Evolutionary conservation across 2,113 vertebrate genomes (phyloP).

Genomic region (Cyprinodon brontotheroides): DNA sequence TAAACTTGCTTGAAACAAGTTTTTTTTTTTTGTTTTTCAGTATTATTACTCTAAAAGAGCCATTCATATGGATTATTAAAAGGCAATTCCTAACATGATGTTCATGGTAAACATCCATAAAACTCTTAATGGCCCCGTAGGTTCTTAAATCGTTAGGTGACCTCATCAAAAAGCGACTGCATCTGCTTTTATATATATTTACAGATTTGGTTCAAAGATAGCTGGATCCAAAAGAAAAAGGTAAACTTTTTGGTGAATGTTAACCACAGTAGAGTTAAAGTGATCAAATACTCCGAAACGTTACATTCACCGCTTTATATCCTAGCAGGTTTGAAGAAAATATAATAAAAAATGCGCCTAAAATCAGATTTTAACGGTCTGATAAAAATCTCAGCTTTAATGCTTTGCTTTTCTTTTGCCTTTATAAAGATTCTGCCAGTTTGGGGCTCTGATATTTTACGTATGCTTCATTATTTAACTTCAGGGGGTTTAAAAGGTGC

Average conservation of each 20-base stretch:
- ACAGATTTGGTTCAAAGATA: too few species aligned
- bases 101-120: background rate
- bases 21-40: too few species aligned
- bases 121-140: background rate
- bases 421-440: constrained; percentile 10
- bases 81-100: background rate
- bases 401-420: constrained; percentile 4
- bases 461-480: constrained; percentile 7
- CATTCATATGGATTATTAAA: background rate
- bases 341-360: background rate
- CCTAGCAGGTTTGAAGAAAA: background rate
- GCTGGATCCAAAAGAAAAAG: too few species aligned
- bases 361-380: background rate
- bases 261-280: too few species aligned
- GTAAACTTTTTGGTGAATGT: background rate
- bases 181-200: background rate
- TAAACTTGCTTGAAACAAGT: background rate
- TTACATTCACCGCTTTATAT: too few species aligned
- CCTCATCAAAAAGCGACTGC: background rate
- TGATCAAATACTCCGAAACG: too few species aligned
- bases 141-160: background rate
- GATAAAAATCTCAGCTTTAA: background rate
- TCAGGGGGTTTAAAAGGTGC: constrained; percentile 1
- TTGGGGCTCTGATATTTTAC: constrained; percentile 13
- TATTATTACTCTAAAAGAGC: background rate